These are phyloP conservation scores for Morone chrysops DNA, from an alignment of 2,113 vertebrate genomes.

Conservation along the genomic window DNA sequence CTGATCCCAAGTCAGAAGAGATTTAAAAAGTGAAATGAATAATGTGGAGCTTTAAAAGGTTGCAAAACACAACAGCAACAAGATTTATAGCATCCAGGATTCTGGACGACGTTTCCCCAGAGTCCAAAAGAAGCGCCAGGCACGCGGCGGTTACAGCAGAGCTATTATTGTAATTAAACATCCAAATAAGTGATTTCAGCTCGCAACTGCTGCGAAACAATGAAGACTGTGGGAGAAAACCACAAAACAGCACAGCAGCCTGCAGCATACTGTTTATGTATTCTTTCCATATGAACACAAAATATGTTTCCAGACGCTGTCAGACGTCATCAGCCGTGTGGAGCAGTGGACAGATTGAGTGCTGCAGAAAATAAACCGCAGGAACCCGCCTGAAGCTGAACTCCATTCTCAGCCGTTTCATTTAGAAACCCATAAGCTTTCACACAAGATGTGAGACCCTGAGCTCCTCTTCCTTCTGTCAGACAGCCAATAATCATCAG, in stretches of 20 bases:
- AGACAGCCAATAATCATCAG: conserved; percentile 13
- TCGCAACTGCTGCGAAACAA: conserved; percentile 18
- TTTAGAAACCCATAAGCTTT: conserved; percentile 6
- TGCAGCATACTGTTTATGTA: not conserved
- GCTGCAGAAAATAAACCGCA: conserved; percentile 13
- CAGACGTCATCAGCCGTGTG: conserved; percentile 1
- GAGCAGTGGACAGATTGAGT: not conserved
- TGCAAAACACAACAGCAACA: conserved; percentile 10
- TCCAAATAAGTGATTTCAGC: not conserved
- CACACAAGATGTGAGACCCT: not conserved
- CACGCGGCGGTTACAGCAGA: not conserved
- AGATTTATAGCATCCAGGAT: conserved; percentile 32
- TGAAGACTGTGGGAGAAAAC: not conserved
- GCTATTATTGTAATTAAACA: conserved; percentile 56
- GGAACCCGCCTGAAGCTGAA: conserved; percentile 8
- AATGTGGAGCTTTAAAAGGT: conserved; percentile 29
- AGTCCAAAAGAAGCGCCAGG: not conserved
- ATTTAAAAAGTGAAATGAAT: conserved; percentile 14
- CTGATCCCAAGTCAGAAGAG: not conserved
- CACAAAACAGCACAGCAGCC: not conserved
- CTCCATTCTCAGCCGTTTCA: conserved; percentile 9
- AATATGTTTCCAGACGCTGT: not conserved
- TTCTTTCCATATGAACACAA: not conserved
- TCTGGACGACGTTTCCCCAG: not conserved
- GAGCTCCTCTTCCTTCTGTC: conserved; percentile 1